A percentile compares a stretch with the other conserved stretches of the same genome.
Evolutionary conservation across 2,797 vertebrate species (phyloP).

Genomic region (Erethizon dorsatum): DNA sequence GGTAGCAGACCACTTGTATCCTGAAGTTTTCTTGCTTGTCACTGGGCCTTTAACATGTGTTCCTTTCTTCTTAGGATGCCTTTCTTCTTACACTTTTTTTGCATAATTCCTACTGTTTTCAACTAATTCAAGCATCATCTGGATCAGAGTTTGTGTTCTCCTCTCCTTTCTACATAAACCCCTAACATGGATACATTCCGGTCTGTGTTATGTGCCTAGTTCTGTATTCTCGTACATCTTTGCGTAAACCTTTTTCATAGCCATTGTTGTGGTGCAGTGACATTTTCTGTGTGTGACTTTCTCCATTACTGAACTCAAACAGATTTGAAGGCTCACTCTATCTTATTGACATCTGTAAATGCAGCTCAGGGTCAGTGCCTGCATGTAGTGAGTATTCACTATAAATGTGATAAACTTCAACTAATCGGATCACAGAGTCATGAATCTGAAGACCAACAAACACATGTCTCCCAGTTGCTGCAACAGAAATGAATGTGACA

Average conservation of each 20-base stretch:
- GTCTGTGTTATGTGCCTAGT: fast-evolving
- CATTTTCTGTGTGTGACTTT: not conserved
- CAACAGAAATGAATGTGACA: slow-evolving; percentile 47
- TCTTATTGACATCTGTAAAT: not conserved
- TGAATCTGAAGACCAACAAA: slow-evolving; percentile 57
- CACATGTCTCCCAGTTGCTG: not conserved
- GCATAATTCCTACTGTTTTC: not conserved
- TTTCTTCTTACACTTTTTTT: not conserved
- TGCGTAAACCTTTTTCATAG: not conserved
- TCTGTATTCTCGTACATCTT: not conserved
- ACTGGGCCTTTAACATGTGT: not conserved
- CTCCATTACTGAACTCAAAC: not conserved
- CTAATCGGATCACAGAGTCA: slow-evolving; percentile 59
- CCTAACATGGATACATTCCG: fast-evolving
- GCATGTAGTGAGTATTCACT: not conserved
- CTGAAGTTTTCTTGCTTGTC: not conserved
- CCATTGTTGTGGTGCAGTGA: not conserved
- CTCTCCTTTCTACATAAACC: not conserved
- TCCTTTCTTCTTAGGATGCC: not conserved
- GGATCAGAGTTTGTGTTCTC: not conserved
- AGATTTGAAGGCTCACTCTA: not conserved
- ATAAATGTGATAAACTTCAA: slow-evolving; percentile 56
- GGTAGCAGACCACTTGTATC: fast-evolving
- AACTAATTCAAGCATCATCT: not conserved
- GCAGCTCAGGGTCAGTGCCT: not conserved